Base-by-base conservation (phyloP, 2,797 vertebrate genomes). In the Falco cherrug region DNA sequence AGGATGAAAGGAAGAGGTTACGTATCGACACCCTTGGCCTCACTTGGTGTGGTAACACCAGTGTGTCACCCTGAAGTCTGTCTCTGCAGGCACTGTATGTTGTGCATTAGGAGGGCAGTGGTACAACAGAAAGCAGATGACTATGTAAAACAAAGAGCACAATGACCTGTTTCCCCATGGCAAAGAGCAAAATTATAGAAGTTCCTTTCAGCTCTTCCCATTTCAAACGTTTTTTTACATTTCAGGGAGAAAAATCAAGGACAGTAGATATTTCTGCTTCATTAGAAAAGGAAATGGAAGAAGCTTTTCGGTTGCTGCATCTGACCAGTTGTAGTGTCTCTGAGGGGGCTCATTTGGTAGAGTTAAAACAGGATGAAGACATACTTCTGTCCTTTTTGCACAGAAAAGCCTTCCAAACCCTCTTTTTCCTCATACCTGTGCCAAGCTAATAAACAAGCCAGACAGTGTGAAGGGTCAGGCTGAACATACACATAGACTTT, bases 161-260 rank as follows among this genome's bases (percentile, higher is more conserved):
- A 4, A 19, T 39, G 33, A 47, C 10, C 28, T 82, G 15, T 45
- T 74, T 85, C 57, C 41, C 57, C 20, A 25, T 5, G 26, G 25
- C 11, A 83, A 24, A 41, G 26, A 61, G 24, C 18, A 89, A 74
- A 83, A 20, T 11, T n/a, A 56, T 28, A 70, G 26, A 71, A 51
- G 17, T 54, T 48, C 29, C 33, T 50, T 87, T 71, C 59, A 61
- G 5, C 19, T 81, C 14, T 53, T 88, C 13, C 24, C 1, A 0
- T 75, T 81, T 81, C 54, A 71, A 35, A 4, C 6, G 29, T 28
- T 86, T 93, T 93, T 37, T 82, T 82, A 3, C 9, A 59, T 79
- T 86, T 90, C 65, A 94, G 31, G 31, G 20, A 70, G 28, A 59
- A 83, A 93, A 91, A 67, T 41, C 47, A 87, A 80, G 25, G n/a